Evolutionary conservation across 2,113 vertebrate species (phyloP), one percentile per base, ranked within the genome.

Genomic region (Blennius ocellaris): DNA sequence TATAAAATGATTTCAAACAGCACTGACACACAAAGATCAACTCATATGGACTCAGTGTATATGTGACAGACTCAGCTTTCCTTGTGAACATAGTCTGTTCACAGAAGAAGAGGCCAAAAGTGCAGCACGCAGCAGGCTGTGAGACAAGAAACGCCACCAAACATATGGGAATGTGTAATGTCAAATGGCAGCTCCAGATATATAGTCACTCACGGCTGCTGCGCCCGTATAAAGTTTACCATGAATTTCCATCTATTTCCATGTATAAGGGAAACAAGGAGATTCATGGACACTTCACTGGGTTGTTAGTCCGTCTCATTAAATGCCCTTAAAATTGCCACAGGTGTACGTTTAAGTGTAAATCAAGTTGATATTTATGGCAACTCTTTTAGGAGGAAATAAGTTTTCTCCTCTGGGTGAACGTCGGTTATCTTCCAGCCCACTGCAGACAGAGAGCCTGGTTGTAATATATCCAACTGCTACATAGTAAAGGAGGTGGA

Each of bases 281-380:
- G 79, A 89, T 89, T 88, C 75, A 88, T 85, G 70, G 54, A 79
- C 71, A 84, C 75, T 77, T 88, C 64, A 84, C 59, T 50, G 54
- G 69, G 73, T 62, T 63, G 73, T 87, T 88, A 74, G 79, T 76
- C 80, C 75, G 61, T 86, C 81, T 87, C 69, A 69, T 74, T 90
- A 84, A 93, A 80, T 48, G 77, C 54, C 81, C 65, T 73, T 78
- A 83, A 58, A 67, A 79, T 78, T 78, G 80, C 73, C 69, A 82
- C 79, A 88, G 80, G 83, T 89, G 82, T 73, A 75, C 61, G 52
- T 89, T 82, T 86, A 50, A 69, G 64, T 72, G 71, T 88, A 88
- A 90, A 89, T 90, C 77, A 81, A 81, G 68, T 76, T 11, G 1
- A 76, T 90, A 87, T 89, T 88, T 88, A 90, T 84, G 60, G 75